phyloP scores from a whole-genome alignment of 2,888 invertebrate species.

The Diarsia mendica region DNA sequence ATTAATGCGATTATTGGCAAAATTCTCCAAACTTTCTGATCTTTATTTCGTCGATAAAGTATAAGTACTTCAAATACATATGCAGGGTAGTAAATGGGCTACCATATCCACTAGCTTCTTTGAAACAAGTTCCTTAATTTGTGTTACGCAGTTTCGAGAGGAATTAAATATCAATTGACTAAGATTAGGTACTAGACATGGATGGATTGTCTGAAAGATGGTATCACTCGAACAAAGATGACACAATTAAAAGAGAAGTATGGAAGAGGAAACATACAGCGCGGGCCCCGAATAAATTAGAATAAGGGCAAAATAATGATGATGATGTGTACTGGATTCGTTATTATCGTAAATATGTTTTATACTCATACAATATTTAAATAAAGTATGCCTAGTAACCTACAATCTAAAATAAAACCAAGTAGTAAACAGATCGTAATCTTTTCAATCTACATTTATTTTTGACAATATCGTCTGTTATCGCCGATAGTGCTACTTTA shows the following conservation, averaged over 20 bases:
- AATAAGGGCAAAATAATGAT: not conserved
- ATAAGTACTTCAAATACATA: conserved; percentile 10
- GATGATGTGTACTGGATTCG: not conserved
- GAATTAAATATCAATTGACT: not conserved
- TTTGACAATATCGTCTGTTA: conserved; percentile 36
- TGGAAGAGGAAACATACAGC: too few species aligned
- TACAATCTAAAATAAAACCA: not conserved
- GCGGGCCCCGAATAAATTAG: too few species aligned
- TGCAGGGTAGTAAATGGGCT: not conserved
- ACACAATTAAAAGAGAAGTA: too few species aligned
- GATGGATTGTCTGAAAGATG: too few species aligned
- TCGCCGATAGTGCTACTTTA: conserved; percentile 20
- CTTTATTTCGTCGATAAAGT: not conserved
- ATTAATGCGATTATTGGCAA: conserved; percentile 44
- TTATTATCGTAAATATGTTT: not conserved
- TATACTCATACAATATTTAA: not conserved
- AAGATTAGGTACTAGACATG: not conserved
- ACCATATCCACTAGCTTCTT: not conserved
- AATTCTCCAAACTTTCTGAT: conserved; percentile 26
- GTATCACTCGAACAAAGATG: too few species aligned
- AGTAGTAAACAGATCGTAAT: conserved; percentile 9
- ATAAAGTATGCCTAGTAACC: conserved; percentile 8
- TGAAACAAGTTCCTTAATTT: not conserved
- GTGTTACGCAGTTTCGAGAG: conserved; percentile 1
- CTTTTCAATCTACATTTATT: conserved; percentile 20